A percentile compares a stretch with the other conserved stretches of the same genome.
Conservation (phyloP, 2,113 vertebrate species). For the Fregata magnificens region DNA sequence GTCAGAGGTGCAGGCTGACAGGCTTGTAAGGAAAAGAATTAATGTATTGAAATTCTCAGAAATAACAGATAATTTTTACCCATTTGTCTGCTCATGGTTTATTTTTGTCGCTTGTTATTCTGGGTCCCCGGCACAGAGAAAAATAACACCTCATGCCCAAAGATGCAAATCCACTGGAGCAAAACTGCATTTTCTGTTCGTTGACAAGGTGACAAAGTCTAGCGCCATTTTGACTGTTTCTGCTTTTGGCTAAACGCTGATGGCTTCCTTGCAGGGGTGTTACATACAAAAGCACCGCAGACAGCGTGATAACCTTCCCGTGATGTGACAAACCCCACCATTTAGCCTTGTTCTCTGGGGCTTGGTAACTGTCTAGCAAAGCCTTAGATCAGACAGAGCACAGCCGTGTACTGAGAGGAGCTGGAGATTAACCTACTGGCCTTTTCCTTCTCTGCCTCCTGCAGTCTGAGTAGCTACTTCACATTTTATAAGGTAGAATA, state of each 20-base stretch:
- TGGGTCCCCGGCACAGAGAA: not conserved
- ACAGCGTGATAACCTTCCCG: not conserved
- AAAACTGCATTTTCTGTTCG: not conserved
- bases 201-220: not conserved
- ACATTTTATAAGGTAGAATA: not conserved
- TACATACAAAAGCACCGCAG: not conserved
- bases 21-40: not conserved
- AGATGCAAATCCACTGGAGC: not conserved
- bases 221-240: not conserved
- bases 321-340: not conserved
- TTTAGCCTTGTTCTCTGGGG: not conserved
- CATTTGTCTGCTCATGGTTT: not conserved
- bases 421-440: not conserved
- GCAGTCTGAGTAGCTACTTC: not conserved
- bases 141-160: not conserved
- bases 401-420: not conserved
- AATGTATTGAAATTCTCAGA: not conserved
- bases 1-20: not conserved
- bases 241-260: not conserved
- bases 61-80: constrained; percentile 20
- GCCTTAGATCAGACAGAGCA: not conserved
- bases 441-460: not conserved
- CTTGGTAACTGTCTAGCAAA: not conserved
- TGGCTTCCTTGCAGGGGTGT: not conserved
- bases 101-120: not conserved